Conservation (phyloP, 2,888 invertebrate genomes). For the Trichacis sp. region DNA sequence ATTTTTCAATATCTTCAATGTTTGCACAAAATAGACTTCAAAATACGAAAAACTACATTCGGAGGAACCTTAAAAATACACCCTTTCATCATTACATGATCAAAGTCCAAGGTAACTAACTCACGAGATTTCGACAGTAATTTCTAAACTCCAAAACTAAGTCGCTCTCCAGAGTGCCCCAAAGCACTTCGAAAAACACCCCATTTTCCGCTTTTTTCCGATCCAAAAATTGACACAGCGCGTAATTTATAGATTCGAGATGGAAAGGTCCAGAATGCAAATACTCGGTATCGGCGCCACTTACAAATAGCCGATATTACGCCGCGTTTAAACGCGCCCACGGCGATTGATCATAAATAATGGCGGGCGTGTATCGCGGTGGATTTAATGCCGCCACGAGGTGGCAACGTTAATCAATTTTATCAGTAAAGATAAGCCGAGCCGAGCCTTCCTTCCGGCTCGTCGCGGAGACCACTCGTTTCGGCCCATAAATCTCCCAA, state of each 20-base stretch:
- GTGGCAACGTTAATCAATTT: conserved; percentile 63
- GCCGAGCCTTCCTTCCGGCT: conserved; percentile 55
- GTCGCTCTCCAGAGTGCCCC: too few species aligned
- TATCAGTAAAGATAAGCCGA: conserved; percentile 59
- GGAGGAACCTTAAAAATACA: too few species aligned
- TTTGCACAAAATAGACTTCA: too few species aligned
- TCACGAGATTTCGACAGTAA: too few species aligned
- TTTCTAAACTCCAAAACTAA: too few species aligned
- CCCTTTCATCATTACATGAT: too few species aligned
- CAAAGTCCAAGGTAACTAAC: too few species aligned
- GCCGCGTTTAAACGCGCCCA: conserved; percentile 32
- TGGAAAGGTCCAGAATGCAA: conserved; percentile 10
- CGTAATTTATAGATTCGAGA: conserved; percentile 1
- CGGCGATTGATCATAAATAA: conserved; percentile 58
- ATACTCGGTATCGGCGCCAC: conserved; percentile 17
- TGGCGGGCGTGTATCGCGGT: conserved; percentile 52
- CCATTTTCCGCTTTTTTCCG: too few species aligned
- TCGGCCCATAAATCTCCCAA: conserved; percentile 51
- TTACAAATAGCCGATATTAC: conserved; percentile 24
- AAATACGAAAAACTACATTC: too few species aligned
- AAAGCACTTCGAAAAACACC: too few species aligned
- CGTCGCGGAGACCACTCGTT: conserved; percentile 34
- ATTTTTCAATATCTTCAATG: too few species aligned
- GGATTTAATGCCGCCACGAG: conserved; percentile 53
- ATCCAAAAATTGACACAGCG: too few species aligned